Evolutionary conservation across 2,888 invertebrate genomes (phyloP).

Genomic region (Cremastobaeus sp.): DNA sequence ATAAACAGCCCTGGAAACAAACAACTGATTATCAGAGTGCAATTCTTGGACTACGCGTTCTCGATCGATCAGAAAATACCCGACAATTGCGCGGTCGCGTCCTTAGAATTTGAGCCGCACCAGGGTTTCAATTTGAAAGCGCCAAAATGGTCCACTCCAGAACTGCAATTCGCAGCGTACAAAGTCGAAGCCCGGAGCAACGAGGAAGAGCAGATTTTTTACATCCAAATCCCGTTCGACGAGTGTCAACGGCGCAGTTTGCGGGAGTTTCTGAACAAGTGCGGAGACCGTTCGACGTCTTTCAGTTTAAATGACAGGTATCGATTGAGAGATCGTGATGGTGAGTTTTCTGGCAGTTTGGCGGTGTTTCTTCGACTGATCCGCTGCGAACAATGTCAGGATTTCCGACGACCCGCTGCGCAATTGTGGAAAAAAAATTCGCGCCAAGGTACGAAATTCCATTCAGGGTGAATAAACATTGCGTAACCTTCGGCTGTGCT

Average conservation of each 20-base stretch:
- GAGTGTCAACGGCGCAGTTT: constrained; percentile 55
- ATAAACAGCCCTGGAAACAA: constrained; percentile 34
- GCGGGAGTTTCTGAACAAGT: constrained; percentile 48
- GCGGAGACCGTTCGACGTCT: constrained; percentile 46
- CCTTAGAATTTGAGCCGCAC: constrained; percentile 11
- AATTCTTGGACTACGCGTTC: constrained; percentile 65
- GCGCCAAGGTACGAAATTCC: too few species aligned
- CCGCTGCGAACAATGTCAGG: constrained; percentile 63
- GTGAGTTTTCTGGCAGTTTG: constrained; percentile 63
- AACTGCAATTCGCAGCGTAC: constrained; percentile 14
- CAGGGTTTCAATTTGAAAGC: constrained; percentile 13
- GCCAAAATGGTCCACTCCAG: constrained; percentile 7
- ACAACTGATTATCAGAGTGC: constrained; percentile 60
- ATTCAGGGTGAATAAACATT: too few species aligned
- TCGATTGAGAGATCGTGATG: constrained; percentile 56
- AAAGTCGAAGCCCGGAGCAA: neutral
- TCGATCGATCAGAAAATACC: constrained; percentile 31
- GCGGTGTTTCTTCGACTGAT: constrained; percentile 65
- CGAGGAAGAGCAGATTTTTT: constrained; percentile 49
- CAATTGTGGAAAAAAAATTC: too few species aligned
- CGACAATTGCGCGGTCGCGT: neutral
- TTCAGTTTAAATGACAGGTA: constrained; percentile 57
- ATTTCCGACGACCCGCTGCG: too few species aligned
- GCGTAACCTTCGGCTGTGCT: too few species aligned
- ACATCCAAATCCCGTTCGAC: constrained; percentile 56